phyloP scores from a whole-genome alignment of 30 jellyfish, hydroid and myxozoan species.

The Rhopilema esculentum region DNA sequence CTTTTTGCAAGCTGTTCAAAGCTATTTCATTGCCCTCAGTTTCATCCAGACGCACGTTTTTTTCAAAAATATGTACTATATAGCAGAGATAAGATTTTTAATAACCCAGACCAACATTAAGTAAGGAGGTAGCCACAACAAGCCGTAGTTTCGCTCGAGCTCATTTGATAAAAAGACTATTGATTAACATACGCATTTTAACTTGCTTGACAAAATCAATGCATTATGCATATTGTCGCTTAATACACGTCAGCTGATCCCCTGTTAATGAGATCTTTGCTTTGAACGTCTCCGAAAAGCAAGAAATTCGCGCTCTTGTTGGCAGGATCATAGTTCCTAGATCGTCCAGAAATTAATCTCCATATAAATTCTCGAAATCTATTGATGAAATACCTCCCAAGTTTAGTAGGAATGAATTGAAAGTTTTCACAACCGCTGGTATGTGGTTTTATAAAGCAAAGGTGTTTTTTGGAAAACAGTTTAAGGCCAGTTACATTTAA shows the following conservation, averaged over 20 bases:
- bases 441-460: too few species aligned
- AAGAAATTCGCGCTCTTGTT: conserved; percentile 8
- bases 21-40: neutral
- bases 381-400: too few species aligned
- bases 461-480: too few species aligned
- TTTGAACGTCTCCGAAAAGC: conserved; percentile 40
- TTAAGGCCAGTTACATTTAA: too few species aligned
- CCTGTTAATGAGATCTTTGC: conserved; percentile 6
- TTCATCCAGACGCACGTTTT: neutral
- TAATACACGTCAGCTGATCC: conserved; percentile 4
- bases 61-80: neutral
- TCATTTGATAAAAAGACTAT: conserved; percentile 1
- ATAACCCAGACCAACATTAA: neutral
- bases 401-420: too few species aligned
- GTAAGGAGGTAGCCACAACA: conserved; percentile 27
- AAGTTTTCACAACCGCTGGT: too few species aligned
- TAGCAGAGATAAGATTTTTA: neutral
- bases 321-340: neutral
- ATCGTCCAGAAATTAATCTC: neutral
- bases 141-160: conserved; percentile 1
- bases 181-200: neutral
- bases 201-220: neutral
- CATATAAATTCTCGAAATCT: too few species aligned
- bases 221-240: conserved; percentile 18
- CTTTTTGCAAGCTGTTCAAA: neutral